Conservation (phyloP, 2,113 vertebrate species). For the Corythornis cristatus region DNA sequence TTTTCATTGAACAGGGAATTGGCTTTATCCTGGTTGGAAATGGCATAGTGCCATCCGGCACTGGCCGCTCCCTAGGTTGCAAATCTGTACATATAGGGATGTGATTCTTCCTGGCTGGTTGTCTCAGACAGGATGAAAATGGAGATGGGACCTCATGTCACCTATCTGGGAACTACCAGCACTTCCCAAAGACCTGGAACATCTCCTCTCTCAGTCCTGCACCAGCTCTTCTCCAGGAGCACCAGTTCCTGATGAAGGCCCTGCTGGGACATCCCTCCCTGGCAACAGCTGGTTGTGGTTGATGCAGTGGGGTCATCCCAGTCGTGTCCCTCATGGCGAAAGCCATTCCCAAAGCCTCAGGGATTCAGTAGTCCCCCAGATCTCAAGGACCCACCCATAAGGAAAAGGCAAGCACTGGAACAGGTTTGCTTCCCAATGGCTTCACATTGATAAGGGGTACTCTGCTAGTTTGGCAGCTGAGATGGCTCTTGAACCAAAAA, state of each 20-base stretch:
- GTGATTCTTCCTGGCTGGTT: neutral
- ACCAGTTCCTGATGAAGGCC: accelerated
- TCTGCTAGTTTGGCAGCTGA: neutral
- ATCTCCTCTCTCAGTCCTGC: neutral
- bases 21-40: neutral
- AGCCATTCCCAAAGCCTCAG: neutral
- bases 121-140: neutral
- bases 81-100: accelerated
- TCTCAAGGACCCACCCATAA: accelerated
- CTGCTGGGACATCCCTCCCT: neutral
- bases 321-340: neutral
- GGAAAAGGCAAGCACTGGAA: neutral
- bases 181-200: neutral
- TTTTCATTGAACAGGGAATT: neutral
- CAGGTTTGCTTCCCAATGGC: neutral
- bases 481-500: neutral
- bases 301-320: neutral
- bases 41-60: accelerated
- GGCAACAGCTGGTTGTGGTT: neutral
- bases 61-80: neutral
- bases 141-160: neutral
- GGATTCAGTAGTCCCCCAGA: neutral
- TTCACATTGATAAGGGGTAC: neutral
- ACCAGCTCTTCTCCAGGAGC: neutral
- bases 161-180: neutral